These are phyloP conservation scores for Cnemophilus loriae DNA, from an alignment of 2,113 vertebrate genomes.

Conservation along the genomic window DNA sequence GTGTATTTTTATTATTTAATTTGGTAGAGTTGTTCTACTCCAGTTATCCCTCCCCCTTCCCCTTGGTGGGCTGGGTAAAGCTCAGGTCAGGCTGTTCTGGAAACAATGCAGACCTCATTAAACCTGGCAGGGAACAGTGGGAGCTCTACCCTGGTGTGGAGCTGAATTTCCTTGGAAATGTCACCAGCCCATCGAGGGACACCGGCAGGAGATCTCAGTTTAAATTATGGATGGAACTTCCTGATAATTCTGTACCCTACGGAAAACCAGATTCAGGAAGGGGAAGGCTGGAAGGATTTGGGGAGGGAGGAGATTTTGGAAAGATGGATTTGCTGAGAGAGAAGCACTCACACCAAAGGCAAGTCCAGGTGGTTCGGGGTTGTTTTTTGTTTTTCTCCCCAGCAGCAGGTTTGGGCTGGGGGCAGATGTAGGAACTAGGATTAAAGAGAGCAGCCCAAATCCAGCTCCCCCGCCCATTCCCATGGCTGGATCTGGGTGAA, in stretches of 20 bases:
- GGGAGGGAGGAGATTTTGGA: not conserved
- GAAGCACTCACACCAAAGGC: not conserved
- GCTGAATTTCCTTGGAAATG: slow-evolving; percentile 9
- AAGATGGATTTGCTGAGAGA: not conserved
- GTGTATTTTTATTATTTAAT: not conserved
- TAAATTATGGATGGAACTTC: slow-evolving; percentile 5
- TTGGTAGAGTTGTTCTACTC: not conserved
- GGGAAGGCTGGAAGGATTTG: not conserved
- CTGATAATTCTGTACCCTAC: not conserved
- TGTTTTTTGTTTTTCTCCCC: not conserved
- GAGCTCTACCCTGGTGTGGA: not conserved
- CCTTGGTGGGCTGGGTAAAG: not conserved
- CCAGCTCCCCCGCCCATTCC: not conserved
- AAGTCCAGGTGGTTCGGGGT: not conserved
- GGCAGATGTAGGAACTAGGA: not conserved
- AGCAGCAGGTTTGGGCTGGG: not conserved
- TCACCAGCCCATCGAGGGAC: not conserved
- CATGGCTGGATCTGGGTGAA: not conserved
- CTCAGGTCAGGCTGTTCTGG: slow-evolving; percentile 1
- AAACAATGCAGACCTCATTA: not conserved
- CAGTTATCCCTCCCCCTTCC: not conserved
- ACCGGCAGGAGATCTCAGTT: not conserved
- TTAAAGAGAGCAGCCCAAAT: not conserved
- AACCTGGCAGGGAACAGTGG: not conserved
- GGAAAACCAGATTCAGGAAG: not conserved